Evolutionary conservation across 2,888 invertebrate genomes (phyloP).

Genomic region (Priocnemis perturbator): DNA sequence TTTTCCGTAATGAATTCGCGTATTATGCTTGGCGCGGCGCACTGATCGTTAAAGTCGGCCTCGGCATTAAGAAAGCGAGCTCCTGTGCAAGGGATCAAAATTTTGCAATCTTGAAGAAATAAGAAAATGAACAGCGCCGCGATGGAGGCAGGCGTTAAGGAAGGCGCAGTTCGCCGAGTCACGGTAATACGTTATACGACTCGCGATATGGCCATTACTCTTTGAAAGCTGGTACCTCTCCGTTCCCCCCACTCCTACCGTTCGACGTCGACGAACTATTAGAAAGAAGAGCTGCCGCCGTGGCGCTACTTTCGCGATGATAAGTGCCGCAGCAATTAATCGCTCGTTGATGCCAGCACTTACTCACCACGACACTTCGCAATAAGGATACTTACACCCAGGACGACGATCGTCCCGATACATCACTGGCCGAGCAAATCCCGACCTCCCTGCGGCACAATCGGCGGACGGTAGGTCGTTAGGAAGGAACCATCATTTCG

Average conservation of each 20-base stretch:
- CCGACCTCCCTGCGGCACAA: constrained; percentile 16
- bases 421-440: constrained; percentile 13
- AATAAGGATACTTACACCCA: constrained; percentile 22
- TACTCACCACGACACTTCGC: constrained; percentile 36
- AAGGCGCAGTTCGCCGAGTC: too few relatives aligned
- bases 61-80: too few relatives aligned
- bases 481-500: constrained; percentile 37
- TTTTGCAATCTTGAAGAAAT: too few relatives aligned
- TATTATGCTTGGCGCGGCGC: too few relatives aligned
- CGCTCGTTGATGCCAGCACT: constrained; percentile 26
- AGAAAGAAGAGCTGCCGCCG: constrained; percentile 2
- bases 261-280: too few relatives aligned
- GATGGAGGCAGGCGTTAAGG: too few relatives aligned
- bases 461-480: constrained; percentile 27
- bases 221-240: constrained; percentile 9
- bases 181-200: too few relatives aligned
- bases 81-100: too few relatives aligned
- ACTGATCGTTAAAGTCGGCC: too few relatives aligned
- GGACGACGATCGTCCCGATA: constrained; percentile 24
- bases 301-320: constrained; percentile 19
- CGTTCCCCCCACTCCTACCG: constrained; percentile 4
- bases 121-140: too few relatives aligned
- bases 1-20: too few relatives aligned
- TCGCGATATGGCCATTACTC: constrained; percentile 10
- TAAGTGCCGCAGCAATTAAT: constrained; percentile 37